phyloP scores from a whole-genome alignment of 2,888 invertebrate genomes.

The Ormyrus nitidulus region DNA sequence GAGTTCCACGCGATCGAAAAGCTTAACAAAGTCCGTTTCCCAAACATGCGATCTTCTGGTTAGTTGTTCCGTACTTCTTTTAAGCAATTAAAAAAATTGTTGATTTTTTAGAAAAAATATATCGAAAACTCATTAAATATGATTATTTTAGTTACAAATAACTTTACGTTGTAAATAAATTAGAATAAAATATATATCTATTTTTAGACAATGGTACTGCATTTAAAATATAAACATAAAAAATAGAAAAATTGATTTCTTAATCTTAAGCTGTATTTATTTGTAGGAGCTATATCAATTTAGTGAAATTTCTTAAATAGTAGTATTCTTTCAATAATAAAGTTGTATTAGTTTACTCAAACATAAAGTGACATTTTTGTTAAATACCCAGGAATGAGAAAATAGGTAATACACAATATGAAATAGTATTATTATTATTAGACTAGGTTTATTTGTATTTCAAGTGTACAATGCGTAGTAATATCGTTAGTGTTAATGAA shows the following conservation, averaged over 20 bases:
- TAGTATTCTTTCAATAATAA: not conserved
- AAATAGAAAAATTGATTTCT: not conserved
- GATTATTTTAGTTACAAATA: no score
- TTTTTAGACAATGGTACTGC: no score
- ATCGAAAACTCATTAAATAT: no score
- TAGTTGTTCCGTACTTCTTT: no score
- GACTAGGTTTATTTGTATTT: conserved; percentile 72
- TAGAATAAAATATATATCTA: no score
- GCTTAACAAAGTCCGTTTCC: no score
- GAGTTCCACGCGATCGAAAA: no score
- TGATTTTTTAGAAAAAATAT: no score
- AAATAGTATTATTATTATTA: conserved; percentile 58
- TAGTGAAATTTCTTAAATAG: not conserved
- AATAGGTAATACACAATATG: not conserved
- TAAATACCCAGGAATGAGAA: not conserved
- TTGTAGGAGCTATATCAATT: not conserved
- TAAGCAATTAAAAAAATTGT: no score
- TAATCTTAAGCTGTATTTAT: not conserved
- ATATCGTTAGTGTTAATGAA: conserved; percentile 69
- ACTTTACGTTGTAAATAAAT: no score
- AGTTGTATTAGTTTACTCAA: not conserved
- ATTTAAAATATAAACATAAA: no score
- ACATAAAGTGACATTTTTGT: not conserved
- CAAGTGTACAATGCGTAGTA: conserved; percentile 71
- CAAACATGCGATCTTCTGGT: no score